phyloP scores from a whole-genome alignment of 2,113 vertebrate genomes.

The Speoplatyrhinus poulsoni region DNA sequence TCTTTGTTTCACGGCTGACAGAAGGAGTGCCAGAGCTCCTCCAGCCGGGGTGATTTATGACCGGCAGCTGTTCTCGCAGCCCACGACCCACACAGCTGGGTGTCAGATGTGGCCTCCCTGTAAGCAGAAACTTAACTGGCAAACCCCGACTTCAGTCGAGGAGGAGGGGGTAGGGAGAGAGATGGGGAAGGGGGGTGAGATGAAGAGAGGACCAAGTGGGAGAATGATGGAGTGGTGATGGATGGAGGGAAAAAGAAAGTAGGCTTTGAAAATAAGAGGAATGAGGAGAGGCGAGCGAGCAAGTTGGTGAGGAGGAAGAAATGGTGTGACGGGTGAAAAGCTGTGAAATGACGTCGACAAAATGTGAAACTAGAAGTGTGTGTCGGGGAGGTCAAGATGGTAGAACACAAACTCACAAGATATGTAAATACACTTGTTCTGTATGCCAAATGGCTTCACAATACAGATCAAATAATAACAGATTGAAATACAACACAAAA shows the following conservation, averaged over 20 bases:
- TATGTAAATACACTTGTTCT: too few species aligned
- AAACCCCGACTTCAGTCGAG: slow-evolving; percentile 57
- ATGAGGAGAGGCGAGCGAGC: slow-evolving; percentile 8
- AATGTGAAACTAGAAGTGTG: slow-evolving; percentile 4
- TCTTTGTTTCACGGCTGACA: slow-evolving; percentile 78
- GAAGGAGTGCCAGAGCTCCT: slow-evolving; percentile 75
- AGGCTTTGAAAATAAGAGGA: background rate
- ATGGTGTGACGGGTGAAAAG: background rate
- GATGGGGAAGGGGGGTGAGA: slow-evolving; percentile 36
- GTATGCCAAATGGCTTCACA: too few species aligned
- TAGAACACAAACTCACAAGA: background rate
- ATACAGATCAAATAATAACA: too few species aligned
- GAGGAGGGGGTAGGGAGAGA: slow-evolving; percentile 21
- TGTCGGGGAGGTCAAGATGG: slow-evolving; percentile 8
- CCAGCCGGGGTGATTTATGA: slow-evolving; percentile 76
- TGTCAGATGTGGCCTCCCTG: slow-evolving; percentile 76
- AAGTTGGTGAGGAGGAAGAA: slow-evolving; percentile 24
- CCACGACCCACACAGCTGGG: slow-evolving; percentile 75
- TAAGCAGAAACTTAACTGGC: slow-evolving; percentile 73
- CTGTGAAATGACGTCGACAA: slow-evolving; percentile 4
- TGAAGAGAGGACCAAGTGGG: slow-evolving; percentile 4
- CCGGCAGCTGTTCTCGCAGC: slow-evolving; percentile 72
- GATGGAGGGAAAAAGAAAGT: background rate
- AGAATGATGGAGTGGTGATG: background rate
- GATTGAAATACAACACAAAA: too few species aligned